Evolutionary conservation across 2,797 vertebrate genomes (phyloP), one percentile per base, ranked within the genome.

Genomic region (Phalloptychus januarius): DNA sequence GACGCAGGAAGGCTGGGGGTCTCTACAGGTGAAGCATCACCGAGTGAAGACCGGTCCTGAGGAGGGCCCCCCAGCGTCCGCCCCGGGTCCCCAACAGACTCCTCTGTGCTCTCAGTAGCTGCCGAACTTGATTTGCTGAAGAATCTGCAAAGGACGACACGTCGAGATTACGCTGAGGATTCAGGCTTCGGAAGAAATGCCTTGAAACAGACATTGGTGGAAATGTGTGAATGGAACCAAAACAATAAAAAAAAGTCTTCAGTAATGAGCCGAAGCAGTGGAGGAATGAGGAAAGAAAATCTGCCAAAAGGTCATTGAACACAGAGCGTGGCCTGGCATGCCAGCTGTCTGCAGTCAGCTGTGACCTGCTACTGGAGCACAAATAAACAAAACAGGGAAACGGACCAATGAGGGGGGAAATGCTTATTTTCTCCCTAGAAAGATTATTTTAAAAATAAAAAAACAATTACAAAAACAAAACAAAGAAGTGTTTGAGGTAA

Each of bases 81-180:
- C 20, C 72, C 70, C 42, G 12, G 18, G 25, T 80, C 72, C 79
- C 79, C 36, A 38, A 85, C 78, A 16, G 70, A 79, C 72, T 79
- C 78, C 42, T 87, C 18, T 0, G 44, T 58, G 61, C 84, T 83
- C 44, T 48, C 25, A 58, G 7, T 13, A 36, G 5, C 33, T 3
- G 83, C 87, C 77, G 85, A 45, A 7, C 40, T 71, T 83, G 94
- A 87, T 63, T 61, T 81, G 74, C 93, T 96, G 91, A 99, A 99
- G 93, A 98, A 98, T 75, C 97, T 98, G 58, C 23, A 84, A 0
- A 56, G 28, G 8, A 72, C 10, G 71, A 76, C 0, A 75, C 85
- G 77, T 16, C 75, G 0, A 89, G 33, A 5, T 33, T 13, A 58
- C 61, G 3, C 28, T 61, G 58, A 61, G 58, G 6, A 7, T 61